Conservation (phyloP, 2,888 invertebrate species). For the Stenoptilia bipunctidactyla region DNA sequence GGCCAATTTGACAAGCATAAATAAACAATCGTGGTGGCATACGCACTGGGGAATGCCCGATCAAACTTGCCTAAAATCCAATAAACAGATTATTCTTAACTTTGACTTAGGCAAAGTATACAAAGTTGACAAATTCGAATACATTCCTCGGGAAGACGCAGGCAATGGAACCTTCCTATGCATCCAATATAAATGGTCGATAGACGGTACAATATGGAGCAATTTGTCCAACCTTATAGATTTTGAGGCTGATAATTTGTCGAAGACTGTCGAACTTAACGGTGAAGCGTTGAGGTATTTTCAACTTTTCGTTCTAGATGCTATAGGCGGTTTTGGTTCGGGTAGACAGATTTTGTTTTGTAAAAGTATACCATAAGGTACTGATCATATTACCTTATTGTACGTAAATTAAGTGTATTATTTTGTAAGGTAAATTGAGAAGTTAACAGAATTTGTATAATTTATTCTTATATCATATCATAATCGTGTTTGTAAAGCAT, state of each 20-base stretch:
- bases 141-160: slow-evolving; percentile 38
- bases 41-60: slow-evolving; percentile 19
- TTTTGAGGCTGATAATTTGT: slow-evolving; percentile 26
- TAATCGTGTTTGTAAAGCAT: too few species aligned
- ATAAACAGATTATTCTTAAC: slow-evolving; percentile 15
- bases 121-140: slow-evolving; percentile 35
- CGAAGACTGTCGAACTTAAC: slow-evolving; percentile 30
- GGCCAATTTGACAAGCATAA: slow-evolving; percentile 17
- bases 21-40: slow-evolving; percentile 21
- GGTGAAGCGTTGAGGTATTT: slow-evolving; percentile 30
- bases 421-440: too few species aligned
- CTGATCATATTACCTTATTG: too few species aligned
- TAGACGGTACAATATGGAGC: slow-evolving; percentile 33
- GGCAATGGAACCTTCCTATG: slow-evolving; percentile 44
- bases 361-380: slow-evolving; percentile 18
- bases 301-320: slow-evolving; percentile 30
- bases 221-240: slow-evolving; percentile 22
- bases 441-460: too few species aligned
- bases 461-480: too few species aligned
- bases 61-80: slow-evolving; percentile 12
- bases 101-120: slow-evolving; percentile 23
- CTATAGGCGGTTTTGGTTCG: slow-evolving; percentile 42
- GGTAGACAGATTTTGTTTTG: slow-evolving; percentile 35
- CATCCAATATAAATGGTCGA: slow-evolving; percentile 33
- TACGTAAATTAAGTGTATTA: too few species aligned